Evolutionary conservation across 2,888 invertebrate genomes (phyloP), one percentile per base, ranked within the genome.

Genomic region (Conus canariensis): DNA sequence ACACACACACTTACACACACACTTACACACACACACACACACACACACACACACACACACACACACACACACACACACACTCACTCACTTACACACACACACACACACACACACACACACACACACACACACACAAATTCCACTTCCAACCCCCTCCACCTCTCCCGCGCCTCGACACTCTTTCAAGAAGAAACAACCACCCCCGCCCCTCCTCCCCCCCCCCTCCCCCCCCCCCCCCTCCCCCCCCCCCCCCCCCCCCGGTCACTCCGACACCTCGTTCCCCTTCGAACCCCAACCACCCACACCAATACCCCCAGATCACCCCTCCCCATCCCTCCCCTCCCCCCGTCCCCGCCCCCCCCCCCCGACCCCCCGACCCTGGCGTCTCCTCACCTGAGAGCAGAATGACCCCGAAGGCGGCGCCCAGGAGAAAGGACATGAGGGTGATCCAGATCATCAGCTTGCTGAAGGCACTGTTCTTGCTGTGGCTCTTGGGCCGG

Each of bases 401-500:
- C 9, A 85, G 74, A 25, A 89, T 89, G 59, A 89, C 58, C 8
- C 85, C 85, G 59, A 64, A 70, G 8, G 89, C 89, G 16, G 70
- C n/a, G 16, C 85, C 89, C 1, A 85, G n/a, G n/a, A 89, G 77
- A 25, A 89, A 64, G 59, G 45, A 56, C 45, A 70, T 8, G 67
- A 74, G 45, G 25, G 70, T 89, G n/a, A 89, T 12, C 89, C 89
- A 89, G 85, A 89, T 85, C 60, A 89, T 85, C 8, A 89, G 89
- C 74, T 89, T 89, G 85, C 89, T 70, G 85, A 89, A 89, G 56
- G 89, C 89, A 19, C 89, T 89, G 89, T 85, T 89, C 85, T 89
- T 89, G 89, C 89, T 89, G 85, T 89, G 89, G 77, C 85, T 89
- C 85, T 89, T 70, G 85, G 89, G 89, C 22, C 85, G 74, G 67